phyloP scores from a whole-genome alignment of 2,888 invertebrate genomes.

The Neoaliturus tenellus region DNA sequence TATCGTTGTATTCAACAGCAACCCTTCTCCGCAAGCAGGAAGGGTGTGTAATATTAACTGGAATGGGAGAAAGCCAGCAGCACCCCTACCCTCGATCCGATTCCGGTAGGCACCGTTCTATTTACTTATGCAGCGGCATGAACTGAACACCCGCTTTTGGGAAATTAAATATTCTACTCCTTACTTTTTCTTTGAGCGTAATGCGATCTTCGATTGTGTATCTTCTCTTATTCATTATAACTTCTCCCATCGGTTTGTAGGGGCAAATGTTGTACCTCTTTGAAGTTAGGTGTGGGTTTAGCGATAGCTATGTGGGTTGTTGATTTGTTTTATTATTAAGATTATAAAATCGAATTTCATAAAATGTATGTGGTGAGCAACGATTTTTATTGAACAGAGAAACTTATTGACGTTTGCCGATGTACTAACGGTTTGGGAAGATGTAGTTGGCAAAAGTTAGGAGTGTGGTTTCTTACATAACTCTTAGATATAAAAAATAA shows the following conservation, averaged over 20 bases:
- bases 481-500: too few species aligned
- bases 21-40: background rate
- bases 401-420: too few species aligned
- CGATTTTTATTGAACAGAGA: too few species aligned
- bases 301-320: too few species aligned
- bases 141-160: background rate
- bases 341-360: too few species aligned
- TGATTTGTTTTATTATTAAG: too few species aligned
- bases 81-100: background rate
- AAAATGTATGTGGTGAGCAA: too few species aligned
- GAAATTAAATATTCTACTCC: background rate
- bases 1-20: background rate
- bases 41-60: constrained; percentile 16
- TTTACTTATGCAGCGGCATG: constrained; percentile 4
- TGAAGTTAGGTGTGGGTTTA: too few species aligned
- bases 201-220: background rate
- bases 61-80: background rate
- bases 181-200: background rate
- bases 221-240: background rate
- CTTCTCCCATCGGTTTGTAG: background rate
- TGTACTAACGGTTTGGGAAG: too few species aligned
- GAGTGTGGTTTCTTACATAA: too few species aligned
- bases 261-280: too few species aligned
- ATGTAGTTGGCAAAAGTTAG: too few species aligned
- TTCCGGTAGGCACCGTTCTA: background rate